A percentile compares a stretch with the other conserved stretches of the same genome.
Conservation (phyloP, 2,113 vertebrate genomes). For the Tonatia bakeri region DNA sequence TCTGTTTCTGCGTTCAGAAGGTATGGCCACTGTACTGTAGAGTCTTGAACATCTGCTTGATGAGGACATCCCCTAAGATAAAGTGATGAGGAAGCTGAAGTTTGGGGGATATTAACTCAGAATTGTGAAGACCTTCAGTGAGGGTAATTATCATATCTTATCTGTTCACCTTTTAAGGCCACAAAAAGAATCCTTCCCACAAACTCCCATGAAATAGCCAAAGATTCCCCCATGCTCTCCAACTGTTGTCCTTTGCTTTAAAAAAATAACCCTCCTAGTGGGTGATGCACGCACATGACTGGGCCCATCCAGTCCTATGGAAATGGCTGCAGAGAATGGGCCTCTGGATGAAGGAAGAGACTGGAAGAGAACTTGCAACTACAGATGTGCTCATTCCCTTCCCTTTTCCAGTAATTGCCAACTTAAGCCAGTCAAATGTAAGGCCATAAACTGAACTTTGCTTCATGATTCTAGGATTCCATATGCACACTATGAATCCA, state of each 20-base stretch:
- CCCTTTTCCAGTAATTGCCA: neutral
- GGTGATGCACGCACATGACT: neutral
- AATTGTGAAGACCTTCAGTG: neutral
- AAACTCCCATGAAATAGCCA: neutral
- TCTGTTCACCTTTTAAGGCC: neutral
- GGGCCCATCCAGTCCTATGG: neutral
- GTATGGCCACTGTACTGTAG: neutral
- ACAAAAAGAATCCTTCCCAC: neutral
- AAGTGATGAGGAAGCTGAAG: neutral
- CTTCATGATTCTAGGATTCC: neutral
- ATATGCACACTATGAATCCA: neutral
- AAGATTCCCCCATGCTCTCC: neutral
- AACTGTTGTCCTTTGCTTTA: neutral
- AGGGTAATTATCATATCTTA: neutral
- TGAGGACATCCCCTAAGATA: neutral
- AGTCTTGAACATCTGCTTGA: neutral
- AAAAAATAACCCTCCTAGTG: neutral
- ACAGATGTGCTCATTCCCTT: neutral
- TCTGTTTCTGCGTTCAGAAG: neutral
- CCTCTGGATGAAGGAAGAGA: neutral
- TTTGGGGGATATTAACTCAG: neutral
- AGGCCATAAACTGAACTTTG: slow-evolving; percentile 15
- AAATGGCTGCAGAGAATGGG: neutral
- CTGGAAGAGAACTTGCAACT: neutral
- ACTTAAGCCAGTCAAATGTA: slow-evolving; percentile 4